Base-by-base conservation (phyloP, 2,888 invertebrate species). In the Palloptera scutellata region DNA sequence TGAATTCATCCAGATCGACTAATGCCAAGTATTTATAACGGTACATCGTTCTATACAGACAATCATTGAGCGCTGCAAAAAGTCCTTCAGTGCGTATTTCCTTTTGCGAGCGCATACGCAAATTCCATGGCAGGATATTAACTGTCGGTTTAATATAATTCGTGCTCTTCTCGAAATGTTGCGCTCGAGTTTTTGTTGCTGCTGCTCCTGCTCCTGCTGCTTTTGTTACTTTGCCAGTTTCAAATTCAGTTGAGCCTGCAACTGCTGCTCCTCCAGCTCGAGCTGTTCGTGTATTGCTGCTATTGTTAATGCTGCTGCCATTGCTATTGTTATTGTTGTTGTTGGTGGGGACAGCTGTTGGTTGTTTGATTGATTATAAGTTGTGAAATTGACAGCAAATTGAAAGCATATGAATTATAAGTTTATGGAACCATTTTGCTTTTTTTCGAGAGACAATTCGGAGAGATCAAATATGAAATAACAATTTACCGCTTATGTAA, bases 71-170 rank as follows among this genome's bases (percentile, higher is more conserved):
- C 10, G 96, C 95, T 0, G 96, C 95, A 83, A 96, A 96, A 71
- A 95, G 88, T 6, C 95, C 95, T 83, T 96, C 96, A 1, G 96
- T 96, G 71, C 96, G 91, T 71, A 96, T 96, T 85, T 96, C 96
- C 79, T 92, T 91, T 83, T 95, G 94, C 1, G 95, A 95, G 41
- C 91, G 88, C 87, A 95, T 92, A 70, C 95, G 92, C 74, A 96
- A 88, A 81, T 93, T 91, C 96, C 85, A 85, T 12, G 85, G 85
- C 68, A 85, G 73, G 30, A 85, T 83, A 66, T 80, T 81, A 54
- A 85, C 79, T n/a, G 84, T 83, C 40, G 84, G 83, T 53, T 77
- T 77, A 17, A 72, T 77, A 68, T 84, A 84, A 66, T 80, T 67
- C 52, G 62, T 41, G 43, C 72, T 74, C 55, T 30, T 30, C 30